A percentile compares a stretch with the other conserved stretches of the same genome.
Evolutionary conservation across 2,797 vertebrate species (phyloP).

Genomic region (Kryptolebias ocellatus): DNA sequence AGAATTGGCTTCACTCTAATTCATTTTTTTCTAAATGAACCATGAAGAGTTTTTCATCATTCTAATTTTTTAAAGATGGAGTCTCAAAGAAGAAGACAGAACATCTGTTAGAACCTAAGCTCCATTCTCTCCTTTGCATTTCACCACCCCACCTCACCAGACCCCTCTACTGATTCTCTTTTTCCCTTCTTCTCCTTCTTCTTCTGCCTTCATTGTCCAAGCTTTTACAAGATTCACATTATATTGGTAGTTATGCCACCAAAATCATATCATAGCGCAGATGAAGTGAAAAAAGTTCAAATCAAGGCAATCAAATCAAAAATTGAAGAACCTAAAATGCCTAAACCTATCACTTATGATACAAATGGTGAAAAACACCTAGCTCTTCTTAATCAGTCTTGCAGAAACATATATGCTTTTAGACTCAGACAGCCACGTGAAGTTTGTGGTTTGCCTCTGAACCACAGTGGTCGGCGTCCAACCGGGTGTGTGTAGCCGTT

Average conservation of each 20-base stretch:
- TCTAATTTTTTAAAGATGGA: neutral
- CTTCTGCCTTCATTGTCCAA: conserved; percentile 34
- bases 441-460: conserved; percentile 54
- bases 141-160: conserved; percentile 37
- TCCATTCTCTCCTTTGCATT: conserved; percentile 16
- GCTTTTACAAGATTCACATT: conserved; percentile 66
- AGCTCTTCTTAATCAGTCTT: conserved; percentile 1
- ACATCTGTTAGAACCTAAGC: conserved; percentile 12
- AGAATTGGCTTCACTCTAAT: neutral
- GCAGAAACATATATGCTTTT: conserved; percentile 11
- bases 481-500: conserved; percentile 24
- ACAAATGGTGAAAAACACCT: neutral
- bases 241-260: conserved; percentile 66
- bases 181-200: neutral
- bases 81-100: neutral
- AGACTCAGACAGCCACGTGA: conserved; percentile 18
- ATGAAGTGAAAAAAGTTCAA: conserved; percentile 8
- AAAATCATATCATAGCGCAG: conserved; percentile 8
- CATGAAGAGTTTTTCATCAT: conserved; percentile 13
- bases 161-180: conserved; percentile 1
- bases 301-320: neutral
- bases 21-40: neutral
- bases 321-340: too few relatives aligned
- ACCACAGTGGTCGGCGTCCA: conserved; percentile 59
- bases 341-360: neutral